These are phyloP conservation scores for Polyommatus iphigenia DNA, from an alignment of 2,888 invertebrate genomes.

Conservation along the genomic window DNA sequence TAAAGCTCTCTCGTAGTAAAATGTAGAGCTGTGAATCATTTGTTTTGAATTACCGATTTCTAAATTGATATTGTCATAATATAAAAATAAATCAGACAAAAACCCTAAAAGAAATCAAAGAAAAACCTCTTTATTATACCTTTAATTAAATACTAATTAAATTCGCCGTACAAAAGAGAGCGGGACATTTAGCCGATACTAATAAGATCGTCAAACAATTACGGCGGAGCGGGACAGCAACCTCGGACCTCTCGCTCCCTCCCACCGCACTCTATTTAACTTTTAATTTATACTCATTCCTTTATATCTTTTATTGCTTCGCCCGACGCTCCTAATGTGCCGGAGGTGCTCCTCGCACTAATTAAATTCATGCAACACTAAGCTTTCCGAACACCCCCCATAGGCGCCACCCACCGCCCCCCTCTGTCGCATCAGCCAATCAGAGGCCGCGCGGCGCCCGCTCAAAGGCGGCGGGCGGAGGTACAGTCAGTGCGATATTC, in stretches of 20 bases:
- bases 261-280: conserved; percentile 73
- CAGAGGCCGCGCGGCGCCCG: conserved; percentile 45
- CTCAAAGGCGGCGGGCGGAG: conserved; percentile 49
- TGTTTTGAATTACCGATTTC: background rate
- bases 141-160: conserved; percentile 79
- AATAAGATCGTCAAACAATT: conserved; percentile 81
- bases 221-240: conserved; percentile 55
- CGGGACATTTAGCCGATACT: conserved; percentile 79
- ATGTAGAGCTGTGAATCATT: background rate
- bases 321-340: conserved; percentile 80
- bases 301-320: conserved; percentile 81
- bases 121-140: conserved; percentile 59
- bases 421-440: conserved; percentile 53
- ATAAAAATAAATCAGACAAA: conserved; percentile 47
- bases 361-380: conserved; percentile 81
- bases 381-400: conserved; percentile 63
- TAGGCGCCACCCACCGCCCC: conserved; percentile 51
- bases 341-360: conserved; percentile 79
- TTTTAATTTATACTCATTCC: conserved; percentile 81
- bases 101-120: conserved; percentile 51
- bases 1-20: background rate
- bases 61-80: background rate
- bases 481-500: conserved; percentile 69
- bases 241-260: conserved; percentile 52
- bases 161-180: conserved; percentile 77